Conservation (phyloP, 1,140 invertebrate genomes). For the Nymphalis io region DNA sequence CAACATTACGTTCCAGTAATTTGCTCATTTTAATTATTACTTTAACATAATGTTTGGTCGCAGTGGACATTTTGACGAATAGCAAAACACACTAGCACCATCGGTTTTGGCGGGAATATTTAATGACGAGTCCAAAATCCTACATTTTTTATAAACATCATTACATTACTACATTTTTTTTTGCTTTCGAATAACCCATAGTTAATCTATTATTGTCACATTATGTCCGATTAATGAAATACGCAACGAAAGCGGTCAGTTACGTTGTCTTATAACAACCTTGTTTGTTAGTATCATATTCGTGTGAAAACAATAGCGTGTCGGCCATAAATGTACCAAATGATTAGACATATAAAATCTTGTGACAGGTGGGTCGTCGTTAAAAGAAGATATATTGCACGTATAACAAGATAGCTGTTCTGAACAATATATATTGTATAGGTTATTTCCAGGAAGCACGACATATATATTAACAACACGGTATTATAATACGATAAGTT, state of each 20-base stretch:
- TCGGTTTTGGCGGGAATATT: too few species aligned
- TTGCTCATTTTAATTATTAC: too few species aligned
- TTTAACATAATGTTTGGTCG: too few species aligned
- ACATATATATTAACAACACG: too few species aligned
- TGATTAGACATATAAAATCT: conserved; percentile 28
- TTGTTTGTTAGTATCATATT: conserved; percentile 3
- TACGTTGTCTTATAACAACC: conserved; percentile 13
- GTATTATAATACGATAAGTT: too few species aligned
- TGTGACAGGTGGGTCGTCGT: conserved; percentile 28
- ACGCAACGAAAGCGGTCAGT: conserved; percentile 3
- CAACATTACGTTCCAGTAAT: too few species aligned
- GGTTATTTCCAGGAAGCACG: neutral
- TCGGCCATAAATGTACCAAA: conserved; percentile 18
- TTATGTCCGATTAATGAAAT: neutral
- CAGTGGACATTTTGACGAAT: too few species aligned
- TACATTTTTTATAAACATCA: too few species aligned
- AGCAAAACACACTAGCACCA: too few species aligned
- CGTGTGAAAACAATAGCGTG: conserved; percentile 7
- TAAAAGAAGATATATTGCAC: conserved; percentile 22
- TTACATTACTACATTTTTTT: too few species aligned
- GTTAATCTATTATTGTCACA: neutral
- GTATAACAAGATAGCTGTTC: conserved; percentile 8
- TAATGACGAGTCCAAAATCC: too few species aligned
- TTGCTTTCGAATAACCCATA: neutral
- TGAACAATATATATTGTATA: neutral